Evolutionary conservation across 2,113 vertebrate genomes (phyloP), one percentile per base, ranked within the genome.

Genomic region (Phalacrocorax carbo): DNA sequence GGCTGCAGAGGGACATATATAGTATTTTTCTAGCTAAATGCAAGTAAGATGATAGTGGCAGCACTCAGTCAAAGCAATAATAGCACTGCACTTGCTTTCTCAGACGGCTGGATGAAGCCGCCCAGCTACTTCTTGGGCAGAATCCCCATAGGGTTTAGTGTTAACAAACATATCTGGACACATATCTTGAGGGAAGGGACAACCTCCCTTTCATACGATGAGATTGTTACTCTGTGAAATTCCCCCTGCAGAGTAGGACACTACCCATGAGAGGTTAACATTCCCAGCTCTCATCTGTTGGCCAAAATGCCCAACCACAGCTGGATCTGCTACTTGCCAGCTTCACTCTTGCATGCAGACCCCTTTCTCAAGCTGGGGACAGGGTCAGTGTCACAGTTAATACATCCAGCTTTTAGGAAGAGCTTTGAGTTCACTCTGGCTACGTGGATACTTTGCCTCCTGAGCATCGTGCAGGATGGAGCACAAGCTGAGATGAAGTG

Each of bases 211-310:
- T 21, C 48, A 55, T 1, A 10, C 3, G 1, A 5, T 13, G 15
- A 26, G 7, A 14, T 2, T 22, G 51, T 32, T 57, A 5, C 13
- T 36, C 38, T 25, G 7, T 36, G 13, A 55, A n/a, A 49, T 65
- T 54, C 30, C 26, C 6, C 17, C 72, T 42, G 30, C 40, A 61
- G 64, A 19, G 61, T 8, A 78, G 54, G 49, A 10, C n/a, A 6
- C 10, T 40, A 7, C 30, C 17, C 38, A 3, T 0, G 1, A 46
- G 10, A 17, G 15, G 1, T 75, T 48, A 20, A 2, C 21, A 0
- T 7, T 44, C 18, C n/a, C 60, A 61, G 36, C 34, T 44, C 29
- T 72, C 8, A 11, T 34, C 51, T 12, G 18, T 3, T 15, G 51
- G 30, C 57, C 42, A 8, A 19, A 64, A 16, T 25, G 25, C 8